These are phyloP conservation scores for Spodoptera exigua DNA, from an alignment of 2,888 invertebrate species.

Conservation along the genomic window DNA sequence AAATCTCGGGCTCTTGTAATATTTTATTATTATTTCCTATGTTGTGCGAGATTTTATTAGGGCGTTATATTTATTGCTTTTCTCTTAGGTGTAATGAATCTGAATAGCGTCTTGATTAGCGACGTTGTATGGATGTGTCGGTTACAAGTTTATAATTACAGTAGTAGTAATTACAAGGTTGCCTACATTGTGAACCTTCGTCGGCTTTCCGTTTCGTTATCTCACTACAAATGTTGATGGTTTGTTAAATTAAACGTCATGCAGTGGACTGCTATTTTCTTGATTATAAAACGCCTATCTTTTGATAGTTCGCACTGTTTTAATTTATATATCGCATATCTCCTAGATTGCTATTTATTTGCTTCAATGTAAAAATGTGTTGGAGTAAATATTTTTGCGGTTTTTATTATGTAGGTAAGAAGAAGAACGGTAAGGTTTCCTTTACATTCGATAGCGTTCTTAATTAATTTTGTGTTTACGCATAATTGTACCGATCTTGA, in stretches of 20 bases:
- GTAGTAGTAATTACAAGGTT: conserved; percentile 86
- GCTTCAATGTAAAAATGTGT: conserved; percentile 7
- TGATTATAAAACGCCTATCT: conserved; percentile 78
- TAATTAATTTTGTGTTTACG: conserved; percentile 10
- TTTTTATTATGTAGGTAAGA: conserved; percentile 13
- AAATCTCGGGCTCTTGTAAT: conserved; percentile 86
- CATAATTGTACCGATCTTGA: too few species aligned
- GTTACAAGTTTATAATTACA: conserved; percentile 85
- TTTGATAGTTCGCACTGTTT: conserved; percentile 68
- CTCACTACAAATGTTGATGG: conserved; percentile 80
- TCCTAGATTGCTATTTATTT: conserved; percentile 17
- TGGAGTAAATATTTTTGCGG: conserved; percentile 1
- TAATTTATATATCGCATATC: conserved; percentile 44
- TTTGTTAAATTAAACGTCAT: conserved; percentile 87
- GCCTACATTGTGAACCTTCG: conserved; percentile 78
- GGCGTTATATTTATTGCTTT: conserved; percentile 86
- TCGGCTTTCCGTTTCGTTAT: conserved; percentile 79
- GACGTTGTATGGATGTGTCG: conserved; percentile 76
- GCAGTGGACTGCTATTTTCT: conserved; percentile 73
- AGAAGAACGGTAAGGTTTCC: conserved; percentile 7
- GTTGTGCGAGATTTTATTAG: conserved; percentile 84
- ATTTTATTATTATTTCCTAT: conserved; percentile 88
- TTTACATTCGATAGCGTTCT: conserved; percentile 7
- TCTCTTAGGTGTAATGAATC: conserved; percentile 80
- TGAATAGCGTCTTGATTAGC: conserved; percentile 86